Conservation (phyloP, 2,888 invertebrate genomes). For the Aquatica leii region DNA sequence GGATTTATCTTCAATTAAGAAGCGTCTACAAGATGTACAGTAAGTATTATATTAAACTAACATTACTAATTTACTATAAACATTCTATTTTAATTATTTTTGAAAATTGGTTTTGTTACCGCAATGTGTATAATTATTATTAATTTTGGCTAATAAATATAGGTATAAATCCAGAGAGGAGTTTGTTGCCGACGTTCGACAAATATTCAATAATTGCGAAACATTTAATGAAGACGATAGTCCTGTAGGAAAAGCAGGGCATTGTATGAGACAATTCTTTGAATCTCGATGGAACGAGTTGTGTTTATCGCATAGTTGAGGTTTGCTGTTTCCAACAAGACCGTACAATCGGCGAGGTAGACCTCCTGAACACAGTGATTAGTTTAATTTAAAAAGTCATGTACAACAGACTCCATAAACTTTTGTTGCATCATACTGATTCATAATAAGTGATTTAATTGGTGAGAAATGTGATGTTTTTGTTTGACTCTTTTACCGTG, state of each 20-base stretch:
- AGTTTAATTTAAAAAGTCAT: constrained; percentile 23
- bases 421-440: constrained; percentile 13
- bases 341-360: constrained; percentile 44
- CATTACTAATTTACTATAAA: too few species aligned
- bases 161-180: constrained; percentile 94
- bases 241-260: constrained; percentile 96
- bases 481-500: constrained; percentile 29
- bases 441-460: constrained; percentile 25
- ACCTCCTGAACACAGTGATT: constrained; percentile 38
- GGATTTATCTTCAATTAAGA: constrained; percentile 94
- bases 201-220: constrained; percentile 97
- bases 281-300: constrained; percentile 87
- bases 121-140: too few species aligned
- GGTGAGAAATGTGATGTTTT: constrained; percentile 35
- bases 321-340: constrained; percentile 51
- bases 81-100: too few species aligned
- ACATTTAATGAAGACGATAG: constrained; percentile 99
- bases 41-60: constrained; percentile 61
- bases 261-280: constrained; percentile 91
- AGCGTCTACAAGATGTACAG: constrained; percentile 84
- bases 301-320: constrained; percentile 62
- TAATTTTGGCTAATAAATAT: too few species aligned
- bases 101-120: neutral
- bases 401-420: neutral
- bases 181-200: constrained; percentile 89